Evolutionary conservation across 2,888 invertebrate species (phyloP).

Genomic region (Parnassius mnemosyne): DNA sequence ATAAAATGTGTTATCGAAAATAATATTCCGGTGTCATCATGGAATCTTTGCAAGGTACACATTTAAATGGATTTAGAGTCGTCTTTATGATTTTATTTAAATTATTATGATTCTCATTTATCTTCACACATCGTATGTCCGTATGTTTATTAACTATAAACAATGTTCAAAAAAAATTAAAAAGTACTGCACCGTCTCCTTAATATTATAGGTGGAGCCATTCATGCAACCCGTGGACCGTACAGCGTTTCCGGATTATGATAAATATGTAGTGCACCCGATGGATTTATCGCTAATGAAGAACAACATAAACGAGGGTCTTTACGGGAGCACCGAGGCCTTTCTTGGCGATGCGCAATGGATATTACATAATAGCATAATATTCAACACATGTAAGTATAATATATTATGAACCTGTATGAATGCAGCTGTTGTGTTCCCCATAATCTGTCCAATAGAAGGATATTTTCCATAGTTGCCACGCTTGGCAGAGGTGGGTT

Average conservation of each 20-base stretch:
- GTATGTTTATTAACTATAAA: too few species aligned
- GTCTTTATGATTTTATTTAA: background rate
- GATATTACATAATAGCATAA: slow-evolving; percentile 95
- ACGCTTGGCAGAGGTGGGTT: background rate
- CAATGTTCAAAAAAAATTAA: too few species aligned
- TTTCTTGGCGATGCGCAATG: slow-evolving; percentile 95
- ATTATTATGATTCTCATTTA: too few species aligned
- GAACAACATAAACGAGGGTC: slow-evolving; percentile 86
- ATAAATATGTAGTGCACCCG: slow-evolving; percentile 91
- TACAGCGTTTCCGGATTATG: slow-evolving; percentile 86
- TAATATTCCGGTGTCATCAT: too few species aligned
- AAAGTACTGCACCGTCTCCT: too few species aligned
- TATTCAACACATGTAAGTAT: slow-evolving; percentile 92
- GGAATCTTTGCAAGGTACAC: background rate
- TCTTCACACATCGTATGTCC: too few species aligned
- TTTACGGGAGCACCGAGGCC: slow-evolving; percentile 93
- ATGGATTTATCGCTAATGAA: slow-evolving; percentile 90
- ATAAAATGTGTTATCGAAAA: too few species aligned
- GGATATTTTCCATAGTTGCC: too few species aligned
- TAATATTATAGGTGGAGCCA: slow-evolving; percentile 84
- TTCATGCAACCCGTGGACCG: slow-evolving; percentile 89
- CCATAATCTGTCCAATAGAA: too few species aligned
- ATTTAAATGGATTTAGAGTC: background rate
- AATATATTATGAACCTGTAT: background rate
- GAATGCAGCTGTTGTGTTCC: too few species aligned